These are phyloP conservation scores for Boloria selene DNA, from an alignment of 2,888 invertebrate genomes.

Conservation along the genomic window DNA sequence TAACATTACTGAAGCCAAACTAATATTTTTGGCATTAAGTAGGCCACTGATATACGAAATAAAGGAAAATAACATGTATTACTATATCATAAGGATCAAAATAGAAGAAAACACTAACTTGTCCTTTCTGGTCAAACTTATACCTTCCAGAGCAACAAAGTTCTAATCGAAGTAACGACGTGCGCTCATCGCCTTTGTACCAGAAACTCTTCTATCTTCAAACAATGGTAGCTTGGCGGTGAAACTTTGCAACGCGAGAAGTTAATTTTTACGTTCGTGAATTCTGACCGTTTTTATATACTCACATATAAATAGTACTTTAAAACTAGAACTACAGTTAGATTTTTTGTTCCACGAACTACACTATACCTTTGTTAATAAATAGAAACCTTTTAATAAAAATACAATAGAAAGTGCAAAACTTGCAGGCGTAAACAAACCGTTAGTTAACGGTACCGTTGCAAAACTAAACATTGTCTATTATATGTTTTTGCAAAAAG, in stretches of 20 bases:
- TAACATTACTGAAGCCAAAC: constrained; percentile 13
- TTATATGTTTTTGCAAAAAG: constrained; percentile 29
- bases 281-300: constrained; percentile 30
- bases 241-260: constrained; percentile 49
- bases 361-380: constrained; percentile 23
- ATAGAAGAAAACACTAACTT: constrained; percentile 31
- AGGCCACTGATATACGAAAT: constrained; percentile 1
- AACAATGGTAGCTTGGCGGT: constrained; percentile 50
- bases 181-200: constrained; percentile 65
- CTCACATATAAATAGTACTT: constrained; percentile 8
- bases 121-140: constrained; percentile 42
- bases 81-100: constrained; percentile 2
- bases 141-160: constrained; percentile 51
- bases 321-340: constrained; percentile 9
- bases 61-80: constrained; percentile 7
- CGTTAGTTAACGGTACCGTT: constrained; percentile 31
- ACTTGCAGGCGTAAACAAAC: constrained; percentile 21
- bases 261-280: constrained; percentile 42
- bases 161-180: constrained; percentile 67
- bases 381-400: constrained; percentile 21
- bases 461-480: constrained; percentile 25
- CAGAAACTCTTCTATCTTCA: constrained; percentile 63
- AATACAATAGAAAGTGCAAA: constrained; percentile 21
- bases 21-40: constrained; percentile 20
- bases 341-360: neutral